Percentiles rank a stretch among this genome's conserved stretches.
These are phyloP conservation scores for Cephonodes hylas DNA, from an alignment of 2,888 invertebrate species.

Conservation along the genomic window DNA sequence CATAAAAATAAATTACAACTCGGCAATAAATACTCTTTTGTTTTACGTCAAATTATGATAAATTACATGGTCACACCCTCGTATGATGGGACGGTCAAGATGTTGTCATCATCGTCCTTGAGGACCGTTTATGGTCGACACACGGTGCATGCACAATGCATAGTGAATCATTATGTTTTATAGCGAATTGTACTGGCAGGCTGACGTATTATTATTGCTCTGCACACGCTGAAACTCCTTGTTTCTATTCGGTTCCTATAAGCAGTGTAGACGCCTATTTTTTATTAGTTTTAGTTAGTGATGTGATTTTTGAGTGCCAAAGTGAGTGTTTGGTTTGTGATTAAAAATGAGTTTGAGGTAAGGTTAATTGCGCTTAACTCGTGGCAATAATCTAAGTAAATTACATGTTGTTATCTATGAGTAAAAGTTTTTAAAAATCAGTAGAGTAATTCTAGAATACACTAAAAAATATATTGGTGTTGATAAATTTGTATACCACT, in stretches of 20 bases:
- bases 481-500: too few relatives aligned
- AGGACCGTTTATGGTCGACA: constrained; percentile 22
- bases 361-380: too few relatives aligned
- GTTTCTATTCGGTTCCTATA: background rate
- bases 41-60: background rate
- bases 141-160: constrained; percentile 35
- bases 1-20: background rate
- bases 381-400: too few relatives aligned
- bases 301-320: too few relatives aligned
- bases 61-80: background rate
- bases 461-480: too few relatives aligned
- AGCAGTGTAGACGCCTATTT: too few relatives aligned
- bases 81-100: constrained; percentile 21
- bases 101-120: constrained; percentile 29
- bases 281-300: too few relatives aligned
- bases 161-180: constrained; percentile 38
- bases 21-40: background rate
- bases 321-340: background rate
- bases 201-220: constrained; percentile 26
- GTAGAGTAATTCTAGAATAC: too few relatives aligned
- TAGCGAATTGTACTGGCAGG: constrained; percentile 28
- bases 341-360: background rate
- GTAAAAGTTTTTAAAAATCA: too few relatives aligned
- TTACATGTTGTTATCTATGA: too few relatives aligned
- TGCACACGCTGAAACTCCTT: background rate